A percentile compares a stretch with the other conserved stretches of the same genome.
These are phyloP conservation scores for Dasypus novemcinctus DNA, from an alignment of 2,113 vertebrate species.

Conservation along the genomic window DNA sequence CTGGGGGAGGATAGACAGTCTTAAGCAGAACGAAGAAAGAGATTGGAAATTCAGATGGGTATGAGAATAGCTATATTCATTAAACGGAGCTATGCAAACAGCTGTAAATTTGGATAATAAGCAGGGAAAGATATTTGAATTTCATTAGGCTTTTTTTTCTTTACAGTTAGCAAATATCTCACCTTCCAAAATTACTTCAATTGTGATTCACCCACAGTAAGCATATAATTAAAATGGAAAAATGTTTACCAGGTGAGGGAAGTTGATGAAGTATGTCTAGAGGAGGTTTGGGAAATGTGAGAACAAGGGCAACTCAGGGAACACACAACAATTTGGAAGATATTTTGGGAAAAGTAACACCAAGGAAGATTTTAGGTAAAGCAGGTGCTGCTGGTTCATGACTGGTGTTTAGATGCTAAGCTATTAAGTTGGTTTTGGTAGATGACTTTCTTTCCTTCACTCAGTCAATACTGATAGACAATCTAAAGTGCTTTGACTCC, in stretches of 20 bases:
- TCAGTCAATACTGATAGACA: neutral
- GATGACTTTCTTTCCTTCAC: neutral
- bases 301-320: constrained; percentile 20
- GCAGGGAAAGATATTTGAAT: constrained; percentile 68
- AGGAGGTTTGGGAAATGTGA: constrained; percentile 33
- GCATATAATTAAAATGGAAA: constrained; percentile 69
- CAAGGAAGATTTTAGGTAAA: neutral
- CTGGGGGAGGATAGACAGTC: constrained; percentile 47
- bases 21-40: constrained; percentile 58
- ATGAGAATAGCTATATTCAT: constrained; percentile 68
- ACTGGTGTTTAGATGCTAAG: neutral
- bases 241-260: constrained; percentile 70
- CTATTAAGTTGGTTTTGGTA: neutral
- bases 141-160: constrained; percentile 62
- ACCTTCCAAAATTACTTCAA: constrained; percentile 75
- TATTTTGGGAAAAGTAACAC: constrained; percentile 42
- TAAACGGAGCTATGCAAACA: constrained; percentile 62
- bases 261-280: constrained; percentile 41
- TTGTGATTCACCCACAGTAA: constrained; percentile 73
- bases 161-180: constrained; percentile 72
- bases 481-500: neutral
- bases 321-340: neutral
- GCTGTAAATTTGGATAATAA: constrained; percentile 72
- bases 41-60: constrained; percentile 47
- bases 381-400: neutral